A percentile compares a stretch with the other conserved stretches of the same genome.
Conservation (phyloP, 2,113 vertebrate species). For the Microcebus murinus region DNA sequence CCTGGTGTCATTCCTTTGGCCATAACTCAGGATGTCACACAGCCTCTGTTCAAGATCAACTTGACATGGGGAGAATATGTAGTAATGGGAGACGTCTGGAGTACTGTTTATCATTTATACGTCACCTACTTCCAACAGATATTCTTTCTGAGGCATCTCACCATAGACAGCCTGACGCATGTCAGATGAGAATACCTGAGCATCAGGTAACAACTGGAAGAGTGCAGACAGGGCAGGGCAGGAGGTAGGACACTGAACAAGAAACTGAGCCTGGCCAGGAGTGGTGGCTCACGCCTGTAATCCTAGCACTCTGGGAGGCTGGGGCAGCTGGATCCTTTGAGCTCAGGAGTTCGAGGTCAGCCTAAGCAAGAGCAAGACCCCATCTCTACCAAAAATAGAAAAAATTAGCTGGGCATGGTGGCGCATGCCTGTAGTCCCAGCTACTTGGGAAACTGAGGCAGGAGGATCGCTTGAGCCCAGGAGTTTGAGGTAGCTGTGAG, state of each 20-base stretch:
- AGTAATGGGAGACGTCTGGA: not conserved
- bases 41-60: not conserved
- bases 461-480: too few relatives aligned
- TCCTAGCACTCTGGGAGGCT: too few relatives aligned
- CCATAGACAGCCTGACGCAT: not conserved
- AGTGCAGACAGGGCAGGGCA: not conserved
- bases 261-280: not conserved
- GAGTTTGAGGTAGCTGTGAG: too few relatives aligned
- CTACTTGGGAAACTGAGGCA: too few relatives aligned
- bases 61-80: rapidly evolving
- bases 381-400: too few relatives aligned
- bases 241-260: not conserved
- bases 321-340: too few relatives aligned
- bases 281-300: too few relatives aligned
- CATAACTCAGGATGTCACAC: not conserved
- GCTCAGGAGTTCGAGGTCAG: too few relatives aligned
- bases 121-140: not conserved
- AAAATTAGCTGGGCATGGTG: too few relatives aligned
- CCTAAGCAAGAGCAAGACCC: too few relatives aligned
- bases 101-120: not conserved
- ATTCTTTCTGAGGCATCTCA: not conserved
- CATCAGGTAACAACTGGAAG: not conserved
- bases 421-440: too few relatives aligned
- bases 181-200: not conserved
- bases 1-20: not conserved